Evolutionary conservation across 2,113 vertebrate species (phyloP).

Genomic region (Calypte anna): DNA sequence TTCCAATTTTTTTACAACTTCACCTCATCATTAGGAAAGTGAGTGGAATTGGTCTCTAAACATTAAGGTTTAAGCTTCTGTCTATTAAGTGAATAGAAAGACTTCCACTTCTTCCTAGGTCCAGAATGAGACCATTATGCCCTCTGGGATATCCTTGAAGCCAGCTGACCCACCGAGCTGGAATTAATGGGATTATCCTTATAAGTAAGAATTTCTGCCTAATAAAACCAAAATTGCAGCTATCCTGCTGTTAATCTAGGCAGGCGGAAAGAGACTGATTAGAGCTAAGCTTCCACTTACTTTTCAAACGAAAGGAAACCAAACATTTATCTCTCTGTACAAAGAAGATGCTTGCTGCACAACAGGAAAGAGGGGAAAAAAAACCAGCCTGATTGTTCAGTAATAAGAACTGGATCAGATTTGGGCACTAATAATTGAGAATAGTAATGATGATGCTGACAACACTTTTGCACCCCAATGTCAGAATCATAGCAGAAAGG

Average conservation of each 20-base stretch:
- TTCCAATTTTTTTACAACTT: neutral
- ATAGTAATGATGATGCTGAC: neutral
- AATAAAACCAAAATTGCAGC: conserved; percentile 43
- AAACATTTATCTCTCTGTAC: neutral
- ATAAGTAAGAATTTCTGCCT: conserved; percentile 1
- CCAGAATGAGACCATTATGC: neutral
- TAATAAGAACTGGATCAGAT: neutral
- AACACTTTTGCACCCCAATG: neutral
- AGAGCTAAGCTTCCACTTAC: neutral
- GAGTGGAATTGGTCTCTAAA: neutral
- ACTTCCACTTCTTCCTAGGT: neutral
- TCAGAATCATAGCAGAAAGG: neutral
- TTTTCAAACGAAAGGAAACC: conserved; percentile 30
- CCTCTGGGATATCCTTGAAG: neutral
- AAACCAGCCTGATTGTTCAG: neutral
- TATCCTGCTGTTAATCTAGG: conserved; percentile 26
- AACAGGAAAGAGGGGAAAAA: neutral
- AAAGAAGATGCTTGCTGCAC: neutral
- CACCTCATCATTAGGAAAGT: neutral
- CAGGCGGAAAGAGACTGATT: neutral
- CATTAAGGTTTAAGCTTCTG: neutral
- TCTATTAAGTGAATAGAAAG: neutral
- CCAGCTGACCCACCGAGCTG: neutral
- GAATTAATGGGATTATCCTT: conserved; percentile 15
- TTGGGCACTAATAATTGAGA: neutral